Evolutionary conservation across 2,797 vertebrate genomes (phyloP).

Genomic region (Thunnus albacares): DNA sequence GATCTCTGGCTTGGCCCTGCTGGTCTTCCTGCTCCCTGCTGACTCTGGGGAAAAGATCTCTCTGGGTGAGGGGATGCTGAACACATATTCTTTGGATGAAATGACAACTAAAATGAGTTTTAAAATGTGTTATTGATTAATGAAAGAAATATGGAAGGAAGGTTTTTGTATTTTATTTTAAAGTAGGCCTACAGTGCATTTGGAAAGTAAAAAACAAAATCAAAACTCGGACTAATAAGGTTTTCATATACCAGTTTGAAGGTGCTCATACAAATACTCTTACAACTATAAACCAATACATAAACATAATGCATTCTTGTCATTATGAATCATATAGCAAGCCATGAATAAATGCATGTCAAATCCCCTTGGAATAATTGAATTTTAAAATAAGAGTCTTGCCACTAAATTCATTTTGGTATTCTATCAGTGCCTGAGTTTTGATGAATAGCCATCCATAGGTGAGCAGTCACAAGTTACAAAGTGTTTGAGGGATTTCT

Average conservation of each 20-base stretch:
- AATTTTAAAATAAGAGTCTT: constrained; percentile 41
- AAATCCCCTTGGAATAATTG: constrained; percentile 24
- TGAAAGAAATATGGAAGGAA: not conserved
- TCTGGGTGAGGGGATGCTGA: constrained; percentile 83
- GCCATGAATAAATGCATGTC: constrained; percentile 38
- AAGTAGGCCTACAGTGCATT: not conserved
- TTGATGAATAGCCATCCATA: constrained; percentile 41
- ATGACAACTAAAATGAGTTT: not conserved
- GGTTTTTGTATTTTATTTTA: not conserved
- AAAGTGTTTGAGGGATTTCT: constrained; percentile 40
- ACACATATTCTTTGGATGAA: not conserved
- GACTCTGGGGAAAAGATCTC: constrained; percentile 97
- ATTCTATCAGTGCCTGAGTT: constrained; percentile 28
- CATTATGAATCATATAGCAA: constrained; percentile 5
- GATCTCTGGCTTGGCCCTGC: constrained; percentile 92
- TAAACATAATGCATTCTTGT: constrained; percentile 12
- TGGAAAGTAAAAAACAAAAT: not conserved
- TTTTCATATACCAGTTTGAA: not conserved
- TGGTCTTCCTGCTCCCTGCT: constrained; percentile 93
- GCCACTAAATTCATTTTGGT: not conserved
- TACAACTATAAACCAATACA: not conserved
- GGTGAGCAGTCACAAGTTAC: constrained; percentile 32
- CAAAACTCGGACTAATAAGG: not conserved
- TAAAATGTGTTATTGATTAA: not conserved
- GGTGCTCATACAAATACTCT: not conserved